Evolutionary conservation across 2,113 vertebrate species (phyloP).

Genomic region (Trichechus manatus): DNA sequence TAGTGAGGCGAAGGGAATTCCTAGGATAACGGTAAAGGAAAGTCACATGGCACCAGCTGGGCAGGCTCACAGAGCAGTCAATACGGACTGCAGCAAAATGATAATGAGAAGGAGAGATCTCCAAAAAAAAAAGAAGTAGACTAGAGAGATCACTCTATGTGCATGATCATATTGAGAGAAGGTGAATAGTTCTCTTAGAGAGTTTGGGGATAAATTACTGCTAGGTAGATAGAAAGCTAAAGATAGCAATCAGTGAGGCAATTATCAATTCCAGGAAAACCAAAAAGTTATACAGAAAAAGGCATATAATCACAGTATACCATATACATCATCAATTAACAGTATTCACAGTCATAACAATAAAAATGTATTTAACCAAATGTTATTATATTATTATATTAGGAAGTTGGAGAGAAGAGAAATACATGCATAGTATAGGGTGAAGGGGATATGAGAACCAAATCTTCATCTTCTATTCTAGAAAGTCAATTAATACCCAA

Average conservation of each 20-base stretch:
- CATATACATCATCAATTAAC: neutral
- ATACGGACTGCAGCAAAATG: neutral
- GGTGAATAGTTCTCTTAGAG: neutral
- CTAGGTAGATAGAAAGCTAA: neutral
- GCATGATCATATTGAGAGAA: neutral
- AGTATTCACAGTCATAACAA: neutral
- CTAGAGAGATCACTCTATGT: neutral
- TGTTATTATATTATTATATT: neutral
- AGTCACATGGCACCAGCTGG: neutral
- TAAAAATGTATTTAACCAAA: constrained; percentile 2
- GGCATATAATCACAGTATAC: neutral
- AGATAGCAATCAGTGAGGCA: neutral
- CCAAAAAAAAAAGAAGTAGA: neutral
- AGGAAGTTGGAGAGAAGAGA: neutral
- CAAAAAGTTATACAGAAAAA: constrained; percentile 3
- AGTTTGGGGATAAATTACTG: neutral
- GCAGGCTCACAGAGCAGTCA: neutral
- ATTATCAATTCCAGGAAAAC: constrained; percentile 46
- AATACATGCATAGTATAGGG: neutral
- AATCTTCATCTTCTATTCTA: neutral
- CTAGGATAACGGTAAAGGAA: neutral
- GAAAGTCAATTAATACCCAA: neutral
- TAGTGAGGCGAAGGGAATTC: neutral
- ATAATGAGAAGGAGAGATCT: neutral
- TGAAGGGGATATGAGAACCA: neutral